Conservation (phyloP, 2,888 invertebrate genomes). For the Cantharis flavilabris region DNA sequence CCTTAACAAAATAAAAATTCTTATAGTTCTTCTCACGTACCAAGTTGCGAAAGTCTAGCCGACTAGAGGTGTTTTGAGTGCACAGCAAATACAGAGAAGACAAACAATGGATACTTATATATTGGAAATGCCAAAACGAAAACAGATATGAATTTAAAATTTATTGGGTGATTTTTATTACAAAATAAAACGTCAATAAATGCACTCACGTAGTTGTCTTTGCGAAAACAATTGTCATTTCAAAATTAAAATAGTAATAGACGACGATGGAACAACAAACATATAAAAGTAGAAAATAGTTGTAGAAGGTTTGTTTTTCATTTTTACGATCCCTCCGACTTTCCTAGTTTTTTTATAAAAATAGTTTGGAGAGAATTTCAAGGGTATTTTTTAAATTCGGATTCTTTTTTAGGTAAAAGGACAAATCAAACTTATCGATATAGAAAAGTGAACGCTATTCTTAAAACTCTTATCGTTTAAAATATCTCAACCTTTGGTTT, state of each 20-base stretch:
- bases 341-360: not conserved
- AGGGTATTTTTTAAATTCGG: not conserved
- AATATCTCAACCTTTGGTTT: constrained; percentile 1
- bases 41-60: constrained; percentile 5
- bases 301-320: not conserved
- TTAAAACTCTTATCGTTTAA: constrained; percentile 4
- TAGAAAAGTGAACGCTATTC: not conserved
- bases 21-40: constrained; percentile 13
- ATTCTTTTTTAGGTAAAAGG: not conserved
- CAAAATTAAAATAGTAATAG: not conserved
- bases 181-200: not conserved
- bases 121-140: not conserved
- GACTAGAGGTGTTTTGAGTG: constrained; percentile 6
- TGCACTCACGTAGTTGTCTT: not conserved
- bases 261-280: not conserved
- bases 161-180: not conserved
- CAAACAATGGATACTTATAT: not conserved
- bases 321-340: not conserved
- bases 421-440: constrained; percentile 1
- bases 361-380: not conserved
- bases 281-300: not conserved
- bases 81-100: constrained; percentile 6
- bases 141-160: not conserved
- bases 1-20: constrained; percentile 5
- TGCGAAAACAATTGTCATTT: not conserved